These are phyloP conservation scores for Falco biarmicus DNA, from an alignment of 2,797 vertebrate species.

Conservation along the genomic window DNA sequence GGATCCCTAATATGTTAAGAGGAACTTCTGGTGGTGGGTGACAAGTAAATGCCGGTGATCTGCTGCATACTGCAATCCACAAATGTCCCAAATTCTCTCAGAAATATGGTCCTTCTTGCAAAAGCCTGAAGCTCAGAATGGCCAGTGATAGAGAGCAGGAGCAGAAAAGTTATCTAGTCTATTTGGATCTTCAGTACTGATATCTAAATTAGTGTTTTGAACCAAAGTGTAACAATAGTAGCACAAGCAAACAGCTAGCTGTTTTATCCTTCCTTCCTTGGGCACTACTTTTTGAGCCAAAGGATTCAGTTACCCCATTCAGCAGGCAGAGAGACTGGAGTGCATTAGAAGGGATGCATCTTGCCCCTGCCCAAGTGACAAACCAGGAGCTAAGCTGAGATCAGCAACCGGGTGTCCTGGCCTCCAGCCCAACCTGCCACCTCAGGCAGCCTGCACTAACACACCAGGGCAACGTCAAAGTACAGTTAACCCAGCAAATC, in stretches of 20 bases:
- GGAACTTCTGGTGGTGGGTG: not conserved
- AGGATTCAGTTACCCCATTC: not conserved
- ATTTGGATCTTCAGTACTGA: not conserved
- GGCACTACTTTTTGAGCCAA: not conserved
- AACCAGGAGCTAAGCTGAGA: not conserved
- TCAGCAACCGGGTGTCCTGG: not conserved
- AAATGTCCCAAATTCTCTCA: not conserved
- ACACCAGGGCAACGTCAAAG: not conserved
- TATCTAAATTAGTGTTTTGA: not conserved
- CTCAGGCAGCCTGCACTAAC: not conserved
- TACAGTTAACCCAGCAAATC: not conserved
- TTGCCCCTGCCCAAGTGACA: not conserved
- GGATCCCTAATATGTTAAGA: fast-evolving
- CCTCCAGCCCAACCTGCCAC: not conserved
- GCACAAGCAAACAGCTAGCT: not conserved
- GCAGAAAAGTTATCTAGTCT: not conserved
- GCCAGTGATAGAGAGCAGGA: not conserved
- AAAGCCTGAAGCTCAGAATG: not conserved
- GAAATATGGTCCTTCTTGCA: not conserved
- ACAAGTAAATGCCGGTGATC: not conserved
- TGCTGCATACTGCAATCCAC: not conserved
- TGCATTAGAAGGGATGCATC: not conserved
- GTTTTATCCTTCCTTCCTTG: not conserved
- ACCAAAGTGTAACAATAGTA: fast-evolving
- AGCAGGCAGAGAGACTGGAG: not conserved